These are phyloP conservation scores for Heliconius himera DNA, from an alignment of 1,140 invertebrate species.

Conservation along the genomic window DNA sequence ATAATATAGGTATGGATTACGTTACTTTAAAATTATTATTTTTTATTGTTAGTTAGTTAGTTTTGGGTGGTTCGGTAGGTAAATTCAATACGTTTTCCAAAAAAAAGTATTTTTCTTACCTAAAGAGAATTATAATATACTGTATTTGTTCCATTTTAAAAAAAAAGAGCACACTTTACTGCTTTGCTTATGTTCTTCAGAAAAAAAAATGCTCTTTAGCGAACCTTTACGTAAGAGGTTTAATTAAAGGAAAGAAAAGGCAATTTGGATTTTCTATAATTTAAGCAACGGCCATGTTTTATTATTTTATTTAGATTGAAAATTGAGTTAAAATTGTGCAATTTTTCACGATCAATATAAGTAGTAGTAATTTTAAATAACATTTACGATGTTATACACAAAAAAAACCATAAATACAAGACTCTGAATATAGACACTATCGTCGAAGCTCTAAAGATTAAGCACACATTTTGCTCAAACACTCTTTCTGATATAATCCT, in stretches of 20 bases:
- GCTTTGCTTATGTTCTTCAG: too few species aligned
- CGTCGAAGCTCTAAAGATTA: not conserved
- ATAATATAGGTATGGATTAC: too few species aligned
- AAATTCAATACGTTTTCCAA: too few species aligned
- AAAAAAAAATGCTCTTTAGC: too few species aligned
- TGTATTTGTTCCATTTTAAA: too few species aligned
- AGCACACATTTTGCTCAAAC: not conserved
- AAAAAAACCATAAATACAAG: not conserved
- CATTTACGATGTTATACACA: not conserved
- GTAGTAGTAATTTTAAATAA: not conserved
- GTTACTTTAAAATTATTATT: too few species aligned
- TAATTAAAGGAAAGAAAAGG: not conserved
- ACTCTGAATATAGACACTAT: not conserved
- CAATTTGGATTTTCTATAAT: not conserved
- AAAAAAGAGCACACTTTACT: too few species aligned
- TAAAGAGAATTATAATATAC: too few species aligned
- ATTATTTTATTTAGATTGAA: not conserved
- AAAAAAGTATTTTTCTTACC: too few species aligned
- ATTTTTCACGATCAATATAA: not conserved
- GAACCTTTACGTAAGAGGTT: not conserved
- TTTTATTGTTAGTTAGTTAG: too few species aligned
- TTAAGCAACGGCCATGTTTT: not conserved
- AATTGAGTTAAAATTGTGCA: not conserved
- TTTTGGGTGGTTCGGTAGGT: too few species aligned
- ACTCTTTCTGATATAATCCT: not conserved